Evolutionary conservation across 2,113 vertebrate species (phyloP).

Genomic region (Perca fluviatilis): DNA sequence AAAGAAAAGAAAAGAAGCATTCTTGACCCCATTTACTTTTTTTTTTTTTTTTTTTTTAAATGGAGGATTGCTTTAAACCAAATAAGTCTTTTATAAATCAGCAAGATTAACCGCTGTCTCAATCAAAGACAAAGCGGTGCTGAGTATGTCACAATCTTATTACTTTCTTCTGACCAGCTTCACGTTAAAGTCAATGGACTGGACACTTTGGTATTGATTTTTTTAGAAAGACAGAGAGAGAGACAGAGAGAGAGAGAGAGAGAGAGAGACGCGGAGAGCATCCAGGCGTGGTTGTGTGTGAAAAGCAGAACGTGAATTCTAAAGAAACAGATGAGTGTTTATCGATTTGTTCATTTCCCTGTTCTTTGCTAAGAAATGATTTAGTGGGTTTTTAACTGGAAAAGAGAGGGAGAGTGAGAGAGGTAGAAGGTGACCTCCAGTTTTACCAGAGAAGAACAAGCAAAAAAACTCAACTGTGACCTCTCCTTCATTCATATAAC

Average conservation of each 20-base stretch:
- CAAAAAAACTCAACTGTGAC: not conserved
- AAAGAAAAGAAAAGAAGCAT: too few species aligned
- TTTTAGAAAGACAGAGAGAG: not conserved
- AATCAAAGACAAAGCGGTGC: slow-evolving; percentile 48
- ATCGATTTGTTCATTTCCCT: slow-evolving; percentile 64
- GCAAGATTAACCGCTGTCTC: slow-evolving; percentile 24
- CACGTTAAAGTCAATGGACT: slow-evolving; percentile 56
- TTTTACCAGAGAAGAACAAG: slow-evolving; percentile 27
- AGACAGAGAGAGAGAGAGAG: not conserved
- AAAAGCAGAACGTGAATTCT: slow-evolving; percentile 30
- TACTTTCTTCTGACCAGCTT: slow-evolving; percentile 48
- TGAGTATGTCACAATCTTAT: slow-evolving; percentile 56
- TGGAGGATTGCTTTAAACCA: too few species aligned
- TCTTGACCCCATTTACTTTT: too few species aligned
- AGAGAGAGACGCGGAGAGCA: not conserved
- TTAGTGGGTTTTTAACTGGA: slow-evolving; percentile 46
- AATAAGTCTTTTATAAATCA: too few species aligned
- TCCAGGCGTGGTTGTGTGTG: slow-evolving; percentile 7
- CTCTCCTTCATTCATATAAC: not conserved
- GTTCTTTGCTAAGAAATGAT: slow-evolving; percentile 44
- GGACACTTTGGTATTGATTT: slow-evolving; percentile 54
- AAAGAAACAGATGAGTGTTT: slow-evolving; percentile 54
- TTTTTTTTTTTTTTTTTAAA: too few species aligned
- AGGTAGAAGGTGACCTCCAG: slow-evolving; percentile 35
- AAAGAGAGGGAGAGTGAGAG: not conserved